Base-by-base conservation (phyloP, 2,113 vertebrate species). In the Tachuris rubrigastra region DNA sequence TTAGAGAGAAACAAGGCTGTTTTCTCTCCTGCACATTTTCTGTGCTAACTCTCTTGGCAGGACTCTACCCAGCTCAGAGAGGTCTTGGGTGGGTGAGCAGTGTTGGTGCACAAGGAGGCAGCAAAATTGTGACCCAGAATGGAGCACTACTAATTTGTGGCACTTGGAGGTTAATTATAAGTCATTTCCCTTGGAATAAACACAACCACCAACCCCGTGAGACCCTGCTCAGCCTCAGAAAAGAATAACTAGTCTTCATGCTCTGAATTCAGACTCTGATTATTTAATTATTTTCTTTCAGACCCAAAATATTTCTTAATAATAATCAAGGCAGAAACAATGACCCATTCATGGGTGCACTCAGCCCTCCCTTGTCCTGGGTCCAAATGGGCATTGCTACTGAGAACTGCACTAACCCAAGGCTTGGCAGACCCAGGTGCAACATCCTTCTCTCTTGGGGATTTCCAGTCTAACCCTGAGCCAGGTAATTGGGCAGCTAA, bases 401-500 rank as follows among this genome's bases (percentile, higher is more conserved):
- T 19, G 46, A 94, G 84, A 82, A 3, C 91, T 4, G 28, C 67
- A 0, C 44, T 63, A 39, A 81, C 22, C 53, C 18, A 12, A 37
- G 35, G 42, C 33, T 91, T 37, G 47, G 75, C 90, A 93, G 76
- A 71, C 6, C 68, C 90, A 93, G 75, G 82, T 94, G 93, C 90
- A 85, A 12, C 62, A 44, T 60, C 76, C 80, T 84, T 25, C 52
- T 88, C 72, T 93, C 79, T 75, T 53, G 89, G 68, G 85, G 88
- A 89, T 94, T 95, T 96, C 90, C 93, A 95, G 83, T 33, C 72
- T 72, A 84, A 89, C 91, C 68, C 84, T 1, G 56, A 90, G 86
- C 84, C 91, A 89, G 91, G 94, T 96, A 97, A 97, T 94, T 86
- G 93, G 94, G 76, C 91, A 75, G 91, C 86, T 95, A 96, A 96